phyloP scores from a whole-genome alignment of 2,797 vertebrate species.

The Pseudomugil tenellus region DNA sequence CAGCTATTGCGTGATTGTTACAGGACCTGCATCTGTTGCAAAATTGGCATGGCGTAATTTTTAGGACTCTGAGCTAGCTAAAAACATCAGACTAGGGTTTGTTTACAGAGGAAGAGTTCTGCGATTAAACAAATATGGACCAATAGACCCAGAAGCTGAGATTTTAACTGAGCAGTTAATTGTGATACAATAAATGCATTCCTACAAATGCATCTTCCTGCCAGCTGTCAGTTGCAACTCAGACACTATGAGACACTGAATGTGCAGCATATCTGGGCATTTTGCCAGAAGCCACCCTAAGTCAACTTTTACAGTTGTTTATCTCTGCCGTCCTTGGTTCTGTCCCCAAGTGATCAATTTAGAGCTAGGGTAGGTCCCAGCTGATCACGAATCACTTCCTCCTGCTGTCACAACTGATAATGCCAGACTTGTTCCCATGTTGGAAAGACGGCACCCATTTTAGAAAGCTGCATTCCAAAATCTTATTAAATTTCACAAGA shows the following conservation, averaged over 20 bases:
- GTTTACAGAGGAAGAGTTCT: background rate
- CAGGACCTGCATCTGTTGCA: too few relatives aligned
- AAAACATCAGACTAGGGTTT: background rate
- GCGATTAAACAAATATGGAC: background rate
- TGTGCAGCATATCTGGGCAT: background rate
- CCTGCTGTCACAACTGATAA: constrained; percentile 15
- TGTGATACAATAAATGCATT: background rate
- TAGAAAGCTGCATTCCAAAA: constrained; percentile 42
- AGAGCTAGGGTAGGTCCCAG: background rate
- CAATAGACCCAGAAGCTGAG: background rate
- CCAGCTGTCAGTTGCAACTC: background rate
- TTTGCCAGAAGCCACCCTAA: constrained; percentile 7
- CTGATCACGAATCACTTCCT: constrained; percentile 12
- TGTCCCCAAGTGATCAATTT: constrained; percentile 12
- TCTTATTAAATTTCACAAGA: constrained; percentile 38
- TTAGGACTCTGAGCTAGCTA: background rate
- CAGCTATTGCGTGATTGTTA: too few relatives aligned
- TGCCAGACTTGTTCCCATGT: constrained; percentile 4
- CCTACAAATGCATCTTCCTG: too few relatives aligned
- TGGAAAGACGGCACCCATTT: constrained; percentile 28
- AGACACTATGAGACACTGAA: background rate
- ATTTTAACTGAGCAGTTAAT: background rate
- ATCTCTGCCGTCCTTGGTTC: constrained; percentile 6
- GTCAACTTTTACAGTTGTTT: constrained; percentile 28
- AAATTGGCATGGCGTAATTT: background rate